Evolutionary conservation across 2,113 vertebrate species (phyloP), one percentile per base, ranked within the genome.

Genomic region (Apaloderma vittatum): DNA sequence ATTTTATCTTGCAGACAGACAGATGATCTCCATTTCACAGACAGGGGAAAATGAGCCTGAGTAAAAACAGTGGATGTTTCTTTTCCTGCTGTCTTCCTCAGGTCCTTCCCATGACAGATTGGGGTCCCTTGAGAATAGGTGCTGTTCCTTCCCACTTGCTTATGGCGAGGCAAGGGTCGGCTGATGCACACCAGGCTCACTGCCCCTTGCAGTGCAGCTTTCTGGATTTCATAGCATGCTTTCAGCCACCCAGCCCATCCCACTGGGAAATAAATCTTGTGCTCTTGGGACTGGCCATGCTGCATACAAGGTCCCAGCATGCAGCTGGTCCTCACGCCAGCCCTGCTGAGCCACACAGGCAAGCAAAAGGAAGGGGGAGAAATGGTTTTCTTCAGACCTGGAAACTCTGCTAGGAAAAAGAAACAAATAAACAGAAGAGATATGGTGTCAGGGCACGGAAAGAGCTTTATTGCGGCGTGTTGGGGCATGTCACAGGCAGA

Each of bases 201-300:
- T 77, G 57, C 14, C 19, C 14, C 2, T n/a, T 37, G 36, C 21
- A 29, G 2, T 0, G 0, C 0, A 7, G 23, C 30, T 80, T 48
- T 76, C 34, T 58, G 85, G 32, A 18, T 71, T 78, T 66, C 22
- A 49, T 1, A 71, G 46, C 9, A 27, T 2, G 1, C 9, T 81
- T 78, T 63, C 57, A 70, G 22, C 20, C 43, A 54, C 36, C 13
- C 36, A 9, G 26, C 26, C n/a, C 10, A 77, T 84, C n/a, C 55
- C 11, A 46, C 16, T 11, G 48, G 7, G 22, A 75, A 77, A n/a
- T 8, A 52, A 49, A 30, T 3, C 19, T n/a, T 17, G 71, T 3
- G 0, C 7, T 59, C 21, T 43, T 0, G 0, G 24, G 17, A 27
- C 32, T 51, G 30, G 8, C 34, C 37, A 24, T 21, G 18, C 20